Base-by-base conservation (phyloP, 2,113 vertebrate species). In the Podarcis cretensis region DNA sequence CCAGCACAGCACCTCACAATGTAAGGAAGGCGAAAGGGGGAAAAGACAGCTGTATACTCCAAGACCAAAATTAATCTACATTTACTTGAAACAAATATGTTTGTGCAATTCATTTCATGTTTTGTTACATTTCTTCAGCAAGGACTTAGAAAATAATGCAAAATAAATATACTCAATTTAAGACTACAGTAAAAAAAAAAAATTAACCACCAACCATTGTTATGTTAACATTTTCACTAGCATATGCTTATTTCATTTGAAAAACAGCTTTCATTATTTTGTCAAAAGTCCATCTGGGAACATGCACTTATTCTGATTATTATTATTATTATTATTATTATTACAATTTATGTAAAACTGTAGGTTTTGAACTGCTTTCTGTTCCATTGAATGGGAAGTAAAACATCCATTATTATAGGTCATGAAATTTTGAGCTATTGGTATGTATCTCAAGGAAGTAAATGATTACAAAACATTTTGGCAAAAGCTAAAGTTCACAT, bases 321-420 rank as follows among this genome's bases (percentile, higher is more conserved):
- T 54, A 54, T 48, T 48, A 48, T 54, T 54, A 54, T 54, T 54
- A 54, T 48, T 48, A 48, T 48, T 48, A 48, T 54, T 54, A 54
- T 54, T 54, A 54, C 48, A 54, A 12, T 6, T 63, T 65, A 65
- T 35, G 32, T 35, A 81, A 59, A 59, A 32, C 78, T n/a, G 54
- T 59, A 32, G 10, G 13, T 81, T 1, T 76, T 65, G 37, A 84
- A 69, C 57, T 65, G 35, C 0, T 32, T 77, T 90, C 86, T 91
- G 30, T 92, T 93, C 90, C 86, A 91, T 86, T 91, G 92, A 94
- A 89, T 1, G 83, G 85, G 27, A 12, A 88, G 48, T 2, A 83
- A 68, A 90, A 18, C 8, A 77, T 30, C 8, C 0, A 20, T 20
- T 1, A 0, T 18, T 32, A 59, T 59, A 81, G 66, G 23, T 74